Evolutionary conservation across 2,797 vertebrate species (phyloP).

Genomic region (Ficedula albicollis): DNA sequence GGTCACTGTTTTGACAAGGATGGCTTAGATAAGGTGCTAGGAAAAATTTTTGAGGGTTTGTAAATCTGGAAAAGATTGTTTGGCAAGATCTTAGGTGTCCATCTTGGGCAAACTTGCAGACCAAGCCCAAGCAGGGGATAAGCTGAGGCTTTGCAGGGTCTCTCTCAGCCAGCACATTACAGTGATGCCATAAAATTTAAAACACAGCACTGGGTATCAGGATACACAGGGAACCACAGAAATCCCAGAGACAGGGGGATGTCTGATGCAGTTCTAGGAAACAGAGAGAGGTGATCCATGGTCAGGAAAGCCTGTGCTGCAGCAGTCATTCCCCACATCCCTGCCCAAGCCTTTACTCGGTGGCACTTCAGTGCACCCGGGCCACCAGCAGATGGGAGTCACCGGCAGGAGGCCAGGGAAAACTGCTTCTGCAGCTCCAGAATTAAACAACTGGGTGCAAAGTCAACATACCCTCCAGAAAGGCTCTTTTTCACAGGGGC

Average conservation of each 20-base stretch:
- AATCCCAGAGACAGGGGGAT: neutral
- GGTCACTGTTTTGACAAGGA: neutral
- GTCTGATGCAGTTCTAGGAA: neutral
- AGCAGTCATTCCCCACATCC: neutral
- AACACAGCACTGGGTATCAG: neutral
- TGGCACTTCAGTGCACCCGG: neutral
- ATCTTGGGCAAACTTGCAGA: neutral
- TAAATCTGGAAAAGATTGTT: neutral
- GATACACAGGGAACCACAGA: neutral
- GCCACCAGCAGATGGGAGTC: conserved; percentile 40
- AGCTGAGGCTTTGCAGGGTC: neutral
- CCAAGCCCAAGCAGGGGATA: neutral
- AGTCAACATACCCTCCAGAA: neutral
- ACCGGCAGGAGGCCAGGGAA: neutral
- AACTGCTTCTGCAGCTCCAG: neutral
- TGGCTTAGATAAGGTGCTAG: neutral
- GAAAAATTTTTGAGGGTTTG: neutral
- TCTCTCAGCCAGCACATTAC: neutral
- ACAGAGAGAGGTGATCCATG: neutral
- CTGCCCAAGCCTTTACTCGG: neutral
- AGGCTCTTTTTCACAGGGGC: neutral
- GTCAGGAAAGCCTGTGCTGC: neutral
- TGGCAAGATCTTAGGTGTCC: neutral
- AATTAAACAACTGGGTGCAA: neutral
- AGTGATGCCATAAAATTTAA: neutral